Conservation (phyloP, 1,140 invertebrate species). For the Procambarus virginalis region DNA sequence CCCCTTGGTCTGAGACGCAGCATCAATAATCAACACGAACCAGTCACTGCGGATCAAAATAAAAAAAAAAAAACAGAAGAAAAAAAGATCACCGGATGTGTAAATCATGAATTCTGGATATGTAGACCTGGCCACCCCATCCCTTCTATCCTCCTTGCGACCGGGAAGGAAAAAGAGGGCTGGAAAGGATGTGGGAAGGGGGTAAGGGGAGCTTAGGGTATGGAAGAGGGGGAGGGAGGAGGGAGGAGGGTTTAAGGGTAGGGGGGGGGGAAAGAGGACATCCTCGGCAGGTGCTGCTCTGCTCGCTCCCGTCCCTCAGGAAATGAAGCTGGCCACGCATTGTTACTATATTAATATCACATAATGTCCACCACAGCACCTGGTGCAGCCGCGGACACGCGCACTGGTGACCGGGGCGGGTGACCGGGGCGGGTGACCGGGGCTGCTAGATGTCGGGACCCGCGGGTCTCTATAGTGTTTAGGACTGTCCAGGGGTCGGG, state of each 20-base stretch:
- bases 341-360: constrained; percentile 46
- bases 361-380: neutral
- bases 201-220: neutral
- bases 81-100: constrained; percentile 36
- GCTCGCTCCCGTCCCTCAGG: constrained; percentile 38
- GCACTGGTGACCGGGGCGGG: neutral
- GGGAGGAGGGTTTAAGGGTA: neutral
- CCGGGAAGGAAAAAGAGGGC: neutral
- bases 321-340: constrained; percentile 38
- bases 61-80: neutral
- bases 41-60: neutral
- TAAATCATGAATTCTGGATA: constrained; percentile 23
- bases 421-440: no score
- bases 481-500: no score
- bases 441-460: no score
- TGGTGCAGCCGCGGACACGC: neutral
- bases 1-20: no score
- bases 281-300: constrained; percentile 30
- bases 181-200: neutral
- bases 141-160: neutral
- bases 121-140: constrained; percentile 9
- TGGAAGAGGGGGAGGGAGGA: neutral
- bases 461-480: no score
- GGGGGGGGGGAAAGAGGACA: neutral
- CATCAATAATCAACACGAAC: no score